Percentiles rank a stretch among this genome's conserved stretches.
Evolutionary conservation across 2,113 vertebrate genomes (phyloP).

Genomic region (Zootoca vivipara): DNA sequence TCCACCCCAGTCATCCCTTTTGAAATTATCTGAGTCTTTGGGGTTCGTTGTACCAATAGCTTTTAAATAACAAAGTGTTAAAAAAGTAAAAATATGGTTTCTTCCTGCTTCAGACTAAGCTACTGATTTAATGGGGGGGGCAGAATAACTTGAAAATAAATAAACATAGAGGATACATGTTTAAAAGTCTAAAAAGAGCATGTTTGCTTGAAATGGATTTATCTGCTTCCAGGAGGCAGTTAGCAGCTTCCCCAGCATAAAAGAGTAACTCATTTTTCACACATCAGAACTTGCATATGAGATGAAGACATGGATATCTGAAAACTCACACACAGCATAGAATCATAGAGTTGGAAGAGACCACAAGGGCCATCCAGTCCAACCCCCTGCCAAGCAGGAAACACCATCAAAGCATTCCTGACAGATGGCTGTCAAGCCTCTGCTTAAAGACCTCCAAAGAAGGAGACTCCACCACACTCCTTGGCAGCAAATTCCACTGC

Average conservation of each 20-base stretch:
- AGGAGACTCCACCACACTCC: too few species aligned
- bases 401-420: too few species aligned
- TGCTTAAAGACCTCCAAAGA: too few species aligned
- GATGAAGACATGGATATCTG: not conserved
- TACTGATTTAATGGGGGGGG: constrained; percentile 26
- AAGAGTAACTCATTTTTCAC: constrained; percentile 46
- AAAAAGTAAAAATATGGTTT: not conserved
- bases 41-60: not conserved
- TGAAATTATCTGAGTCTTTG: not conserved
- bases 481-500: too few species aligned
- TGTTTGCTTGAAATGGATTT: constrained; percentile 49
- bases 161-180: constrained; percentile 6
- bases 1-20: not conserved
- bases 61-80: not conserved
- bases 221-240: constrained; percentile 41
- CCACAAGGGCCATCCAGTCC: too few species aligned
- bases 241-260: constrained; percentile 29
- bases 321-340: not conserved
- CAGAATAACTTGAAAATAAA: constrained; percentile 44
- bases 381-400: too few species aligned
- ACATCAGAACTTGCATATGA: constrained; percentile 30
- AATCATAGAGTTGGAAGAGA: too few species aligned
- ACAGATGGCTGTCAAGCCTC: too few species aligned
- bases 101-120: not conserved
- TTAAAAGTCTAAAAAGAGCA: constrained; percentile 30